Evolutionary conservation across 2,797 vertebrate species (phyloP).

Genomic region (Hyperoplus immaculatus): DNA sequence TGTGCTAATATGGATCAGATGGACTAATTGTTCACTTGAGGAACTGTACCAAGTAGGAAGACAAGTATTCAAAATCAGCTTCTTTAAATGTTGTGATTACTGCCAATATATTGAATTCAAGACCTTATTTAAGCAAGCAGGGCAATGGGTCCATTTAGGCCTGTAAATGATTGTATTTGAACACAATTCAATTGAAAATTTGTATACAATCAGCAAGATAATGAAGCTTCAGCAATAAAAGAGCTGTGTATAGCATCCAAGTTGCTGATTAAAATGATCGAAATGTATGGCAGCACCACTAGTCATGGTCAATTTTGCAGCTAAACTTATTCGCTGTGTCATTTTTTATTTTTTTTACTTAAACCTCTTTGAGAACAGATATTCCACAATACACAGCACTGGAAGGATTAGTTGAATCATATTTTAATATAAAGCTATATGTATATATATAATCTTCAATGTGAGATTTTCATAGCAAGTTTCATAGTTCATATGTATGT

Average conservation of each 20-base stretch:
- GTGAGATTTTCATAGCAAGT: too few species aligned
- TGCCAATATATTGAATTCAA: conserved; percentile 21
- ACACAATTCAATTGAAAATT: background rate
- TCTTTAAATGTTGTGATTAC: conserved; percentile 36
- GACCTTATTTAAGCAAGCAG: background rate
- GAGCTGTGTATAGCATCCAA: too few species aligned
- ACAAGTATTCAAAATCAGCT: conserved; percentile 23
- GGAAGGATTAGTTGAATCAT: background rate
- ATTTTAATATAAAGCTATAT: too few species aligned
- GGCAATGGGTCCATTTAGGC: background rate
- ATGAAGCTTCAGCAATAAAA: background rate
- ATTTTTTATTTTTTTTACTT: background rate
- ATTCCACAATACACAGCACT: background rate
- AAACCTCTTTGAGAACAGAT: background rate
- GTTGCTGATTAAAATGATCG: too few species aligned
- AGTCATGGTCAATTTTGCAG: background rate
- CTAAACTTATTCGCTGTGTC: background rate
- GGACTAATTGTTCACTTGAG: conserved; percentile 48
- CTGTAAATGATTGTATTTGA: background rate
- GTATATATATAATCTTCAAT: too few species aligned
- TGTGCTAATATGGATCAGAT: conserved; percentile 70
- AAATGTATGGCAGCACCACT: background rate
- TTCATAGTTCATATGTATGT: too few species aligned
- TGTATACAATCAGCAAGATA: background rate
- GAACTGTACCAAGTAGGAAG: conserved; percentile 30